Evolutionary conservation across 2,888 invertebrate genomes (phyloP).

Genomic region (Lysandra bellargus): DNA sequence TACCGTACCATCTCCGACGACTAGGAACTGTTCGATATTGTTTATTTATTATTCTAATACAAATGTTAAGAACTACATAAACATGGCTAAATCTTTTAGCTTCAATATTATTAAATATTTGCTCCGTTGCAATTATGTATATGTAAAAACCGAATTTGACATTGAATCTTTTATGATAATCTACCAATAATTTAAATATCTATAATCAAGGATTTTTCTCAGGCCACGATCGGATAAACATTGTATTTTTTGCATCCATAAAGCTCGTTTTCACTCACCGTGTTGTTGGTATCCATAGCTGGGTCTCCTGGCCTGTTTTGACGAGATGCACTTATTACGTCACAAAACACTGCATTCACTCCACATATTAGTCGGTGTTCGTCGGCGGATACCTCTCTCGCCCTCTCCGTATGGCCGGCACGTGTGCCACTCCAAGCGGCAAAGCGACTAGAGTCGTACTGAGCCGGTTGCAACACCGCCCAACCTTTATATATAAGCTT

Average conservation of each 20-base stretch:
- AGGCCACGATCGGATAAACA: neutral
- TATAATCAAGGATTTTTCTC: slow-evolving; percentile 17
- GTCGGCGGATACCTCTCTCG: slow-evolving; percentile 69
- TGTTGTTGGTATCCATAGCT: slow-evolving; percentile 74
- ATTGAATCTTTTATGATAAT: slow-evolving; percentile 25
- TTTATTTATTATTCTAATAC: neutral
- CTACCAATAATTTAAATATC: slow-evolving; percentile 11
- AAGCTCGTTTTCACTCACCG: slow-evolving; percentile 58
- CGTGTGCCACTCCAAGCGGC: slow-evolving; percentile 78
- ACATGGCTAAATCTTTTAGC: neutral
- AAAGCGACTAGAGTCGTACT: slow-evolving; percentile 82
- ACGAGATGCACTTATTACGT: slow-evolving; percentile 65
- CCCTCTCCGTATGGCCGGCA: slow-evolving; percentile 79
- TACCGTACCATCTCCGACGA: slow-evolving; percentile 12
- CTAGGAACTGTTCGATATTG: neutral
- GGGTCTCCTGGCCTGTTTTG: slow-evolving; percentile 51
- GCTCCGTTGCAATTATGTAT: neutral
- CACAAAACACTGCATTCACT: slow-evolving; percentile 78
- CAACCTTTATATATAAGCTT: slow-evolving; percentile 78
- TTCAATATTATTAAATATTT: neutral
- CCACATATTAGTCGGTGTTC: slow-evolving; percentile 67
- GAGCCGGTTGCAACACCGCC: slow-evolving; percentile 76
- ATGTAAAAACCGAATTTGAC: neutral
- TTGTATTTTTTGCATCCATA: slow-evolving; percentile 9
- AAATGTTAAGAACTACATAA: neutral